Conservation (phyloP, 1,140 invertebrate genomes). For the Drosophila nikananu region DNA sequence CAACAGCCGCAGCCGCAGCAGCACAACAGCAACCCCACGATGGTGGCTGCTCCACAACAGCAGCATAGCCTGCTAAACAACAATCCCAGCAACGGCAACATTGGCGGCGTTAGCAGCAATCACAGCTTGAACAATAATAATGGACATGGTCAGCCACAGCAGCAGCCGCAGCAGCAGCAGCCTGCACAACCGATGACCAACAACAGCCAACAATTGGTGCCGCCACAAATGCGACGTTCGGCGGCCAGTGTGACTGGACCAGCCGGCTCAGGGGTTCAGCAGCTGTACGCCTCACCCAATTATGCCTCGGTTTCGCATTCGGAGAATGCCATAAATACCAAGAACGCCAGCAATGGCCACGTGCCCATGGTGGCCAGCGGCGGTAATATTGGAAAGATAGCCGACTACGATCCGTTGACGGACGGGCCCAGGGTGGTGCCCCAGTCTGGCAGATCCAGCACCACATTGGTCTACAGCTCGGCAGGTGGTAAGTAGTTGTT, state of each 20-base stretch:
- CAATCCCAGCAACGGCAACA: conserved; percentile 56
- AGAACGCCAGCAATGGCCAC: conserved; percentile 66
- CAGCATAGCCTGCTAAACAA: conserved; percentile 58
- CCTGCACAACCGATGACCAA: neutral
- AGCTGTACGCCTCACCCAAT: conserved; percentile 70
- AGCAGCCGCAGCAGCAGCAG: neutral
- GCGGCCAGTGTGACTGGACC: conserved; percentile 30
- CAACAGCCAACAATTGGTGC: conserved; percentile 48
- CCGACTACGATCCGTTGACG: conserved; percentile 92
- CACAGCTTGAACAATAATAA: conserved; percentile 52
- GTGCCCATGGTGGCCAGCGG: conserved; percentile 34
- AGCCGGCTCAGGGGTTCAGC: conserved; percentile 47
- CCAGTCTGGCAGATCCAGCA: conserved; percentile 90
- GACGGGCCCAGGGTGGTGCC: conserved; percentile 90
- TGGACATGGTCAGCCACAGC: conserved; percentile 31
- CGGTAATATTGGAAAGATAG: conserved; percentile 89
- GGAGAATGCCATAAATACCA: conserved; percentile 61
- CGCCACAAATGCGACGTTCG: conserved; percentile 51
- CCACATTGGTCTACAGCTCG: conserved; percentile 94
- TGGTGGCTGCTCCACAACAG: conserved; percentile 43
- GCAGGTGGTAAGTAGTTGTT: conserved; percentile 78
- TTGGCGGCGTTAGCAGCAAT: conserved; percentile 19
- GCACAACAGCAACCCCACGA: conserved; percentile 39
- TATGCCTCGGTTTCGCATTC: conserved; percentile 73
- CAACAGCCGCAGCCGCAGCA: conserved; percentile 46